phyloP scores from a whole-genome alignment of 1,140 invertebrate species.

The Steinernema khuongi region DNA sequence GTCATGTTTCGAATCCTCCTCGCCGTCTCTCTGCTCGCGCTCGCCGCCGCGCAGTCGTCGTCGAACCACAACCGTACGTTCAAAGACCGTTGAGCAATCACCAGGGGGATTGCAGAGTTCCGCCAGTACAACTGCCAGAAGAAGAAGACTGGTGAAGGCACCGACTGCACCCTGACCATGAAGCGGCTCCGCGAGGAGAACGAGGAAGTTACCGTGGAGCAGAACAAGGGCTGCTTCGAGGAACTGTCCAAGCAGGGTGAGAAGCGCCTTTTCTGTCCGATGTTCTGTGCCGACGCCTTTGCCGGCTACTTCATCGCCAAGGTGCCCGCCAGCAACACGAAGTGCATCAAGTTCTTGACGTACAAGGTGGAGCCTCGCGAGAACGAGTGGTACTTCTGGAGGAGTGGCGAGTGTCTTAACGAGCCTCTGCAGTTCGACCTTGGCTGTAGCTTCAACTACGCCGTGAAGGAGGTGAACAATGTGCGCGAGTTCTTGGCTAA shows the following conservation, averaged over 20 bases:
- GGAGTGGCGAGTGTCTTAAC: neutral
- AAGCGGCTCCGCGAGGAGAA: neutral
- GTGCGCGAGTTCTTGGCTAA: neutral
- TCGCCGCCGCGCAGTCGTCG: neutral
- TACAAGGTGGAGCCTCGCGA: constrained; percentile 3
- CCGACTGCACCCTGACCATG: constrained; percentile 8
- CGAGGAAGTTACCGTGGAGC: neutral
- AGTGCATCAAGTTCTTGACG: constrained; percentile 1
- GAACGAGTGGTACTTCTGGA: constrained; percentile 16
- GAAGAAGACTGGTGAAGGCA: neutral
- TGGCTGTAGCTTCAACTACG: neutral
- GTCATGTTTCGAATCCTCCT: neutral
- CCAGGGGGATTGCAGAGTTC: neutral
- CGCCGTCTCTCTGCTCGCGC: neutral
- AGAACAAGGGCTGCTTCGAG: constrained; percentile 6
- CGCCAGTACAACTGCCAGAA: constrained; percentile 6
- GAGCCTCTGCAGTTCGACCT: constrained; percentile 8
- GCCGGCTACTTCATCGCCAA: neutral
- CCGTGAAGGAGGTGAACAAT: constrained; percentile 6
- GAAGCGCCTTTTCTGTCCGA: constrained; percentile 3
- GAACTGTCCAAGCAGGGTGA: neutral
- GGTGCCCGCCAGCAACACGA: neutral
- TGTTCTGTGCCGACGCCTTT: neutral
- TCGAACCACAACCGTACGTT: neutral
- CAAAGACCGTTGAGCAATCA: neutral